These are phyloP conservation scores for Dicrostonyx torquatus DNA, from an alignment of 2,797 vertebrate genomes.

Conservation along the genomic window DNA sequence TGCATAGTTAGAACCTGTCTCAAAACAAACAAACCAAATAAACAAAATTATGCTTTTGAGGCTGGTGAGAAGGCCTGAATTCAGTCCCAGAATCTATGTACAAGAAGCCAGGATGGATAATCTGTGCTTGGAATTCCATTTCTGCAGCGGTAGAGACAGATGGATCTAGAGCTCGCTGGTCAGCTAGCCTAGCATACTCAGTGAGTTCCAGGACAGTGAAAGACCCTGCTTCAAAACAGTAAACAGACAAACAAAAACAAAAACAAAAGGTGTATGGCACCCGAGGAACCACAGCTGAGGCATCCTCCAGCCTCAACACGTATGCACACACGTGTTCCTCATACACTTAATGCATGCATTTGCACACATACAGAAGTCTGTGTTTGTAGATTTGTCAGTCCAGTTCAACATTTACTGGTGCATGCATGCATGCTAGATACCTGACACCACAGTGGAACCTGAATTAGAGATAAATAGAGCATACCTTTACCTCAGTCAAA, in stretches of 20 bases:
- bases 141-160: neutral
- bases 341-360: neutral
- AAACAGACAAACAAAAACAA: neutral
- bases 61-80: neutral
- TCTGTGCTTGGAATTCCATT: neutral
- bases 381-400: neutral
- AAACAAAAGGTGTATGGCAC: neutral
- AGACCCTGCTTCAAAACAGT: neutral
- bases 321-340: neutral
- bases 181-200: neutral
- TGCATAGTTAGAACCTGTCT: neutral
- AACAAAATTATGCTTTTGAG: neutral
- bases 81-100: neutral
- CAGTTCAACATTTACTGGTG: neutral
- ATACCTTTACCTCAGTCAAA: neutral
- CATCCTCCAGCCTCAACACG: neutral
- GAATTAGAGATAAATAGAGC: slow-evolving; percentile 48
- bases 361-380: neutral
- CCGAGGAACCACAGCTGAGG: neutral
- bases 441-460: neutral
- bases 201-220: neutral
- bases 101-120: neutral
- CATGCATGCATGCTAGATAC: neutral
- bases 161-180: neutral
- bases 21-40: neutral